A percentile compares a stretch with the other conserved stretches of the same genome.
These are phyloP conservation scores for Peucedramus taeniatus DNA, from an alignment of 2,113 vertebrate genomes.

Conservation along the genomic window DNA sequence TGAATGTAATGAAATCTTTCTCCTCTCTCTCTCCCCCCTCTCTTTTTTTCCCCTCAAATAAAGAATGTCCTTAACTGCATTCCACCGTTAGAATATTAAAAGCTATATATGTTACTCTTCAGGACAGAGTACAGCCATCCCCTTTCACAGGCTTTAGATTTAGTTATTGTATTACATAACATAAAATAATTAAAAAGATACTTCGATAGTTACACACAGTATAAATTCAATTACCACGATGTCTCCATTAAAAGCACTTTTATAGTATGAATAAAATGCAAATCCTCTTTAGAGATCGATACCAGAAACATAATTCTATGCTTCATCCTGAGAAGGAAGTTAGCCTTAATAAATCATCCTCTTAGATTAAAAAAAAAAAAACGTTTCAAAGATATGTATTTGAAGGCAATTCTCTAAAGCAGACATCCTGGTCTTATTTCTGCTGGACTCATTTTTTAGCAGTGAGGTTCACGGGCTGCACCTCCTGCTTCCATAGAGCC, in stretches of 20 bases:
- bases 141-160: slow-evolving; percentile 69
- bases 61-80: slow-evolving; percentile 74
- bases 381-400: slow-evolving; percentile 28
- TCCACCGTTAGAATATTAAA: slow-evolving; percentile 76
- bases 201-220: slow-evolving; percentile 76
- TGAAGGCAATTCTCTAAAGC: slow-evolving; percentile 42
- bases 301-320: slow-evolving; percentile 77
- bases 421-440: slow-evolving; percentile 8
- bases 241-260: slow-evolving; percentile 82
- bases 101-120: slow-evolving; percentile 66
- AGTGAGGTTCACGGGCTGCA: not conserved
- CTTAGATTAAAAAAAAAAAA: not conserved
- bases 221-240: slow-evolving; percentile 81
- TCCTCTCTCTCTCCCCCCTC: not conserved
- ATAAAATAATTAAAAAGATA: slow-evolving; percentile 80
- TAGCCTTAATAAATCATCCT: slow-evolving; percentile 72
- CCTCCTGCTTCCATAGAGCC: not conserved
- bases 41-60: slow-evolving; percentile 24
- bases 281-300: slow-evolving; percentile 80
- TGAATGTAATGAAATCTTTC: slow-evolving; percentile 81
- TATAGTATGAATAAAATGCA: slow-evolving; percentile 83
- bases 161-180: slow-evolving; percentile 75
- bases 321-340: slow-evolving; percentile 74
- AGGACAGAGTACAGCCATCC: slow-evolving; percentile 67
- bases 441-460: slow-evolving; percentile 1